Conservation (phyloP, 2,797 vertebrate species). For the Coregonus suidteri region DNA sequence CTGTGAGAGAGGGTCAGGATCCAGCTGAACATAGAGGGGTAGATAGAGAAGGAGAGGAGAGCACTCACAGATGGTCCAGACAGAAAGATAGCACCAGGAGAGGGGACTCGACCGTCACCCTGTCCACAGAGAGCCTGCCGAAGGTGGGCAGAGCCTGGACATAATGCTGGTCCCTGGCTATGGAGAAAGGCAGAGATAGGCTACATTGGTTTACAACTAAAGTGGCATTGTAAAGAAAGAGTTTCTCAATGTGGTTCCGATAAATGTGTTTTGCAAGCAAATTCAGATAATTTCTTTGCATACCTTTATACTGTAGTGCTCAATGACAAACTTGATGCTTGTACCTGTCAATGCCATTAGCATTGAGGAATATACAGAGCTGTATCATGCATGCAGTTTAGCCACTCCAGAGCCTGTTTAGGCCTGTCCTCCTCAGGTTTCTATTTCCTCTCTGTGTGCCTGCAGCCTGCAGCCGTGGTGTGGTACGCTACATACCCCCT, state of each 20-base stretch:
- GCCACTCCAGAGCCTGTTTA: not conserved
- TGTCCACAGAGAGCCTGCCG: not conserved
- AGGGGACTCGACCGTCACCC: not conserved
- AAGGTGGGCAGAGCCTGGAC: not conserved
- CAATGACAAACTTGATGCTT: no score
- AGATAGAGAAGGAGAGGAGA: not conserved
- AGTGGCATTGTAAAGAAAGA: no score
- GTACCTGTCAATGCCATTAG: not conserved
- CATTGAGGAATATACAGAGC: not conserved
- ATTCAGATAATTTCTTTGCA: not conserved
- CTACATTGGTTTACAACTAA: not conserved
- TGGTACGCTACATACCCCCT: constrained; percentile 29
- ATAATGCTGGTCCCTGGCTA: not conserved
- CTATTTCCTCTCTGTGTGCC: not conserved
- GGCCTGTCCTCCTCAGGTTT: not conserved
- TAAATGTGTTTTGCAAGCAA: not conserved
- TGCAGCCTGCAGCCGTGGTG: constrained; percentile 48
- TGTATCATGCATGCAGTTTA: not conserved
- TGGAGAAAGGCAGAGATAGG: not conserved
- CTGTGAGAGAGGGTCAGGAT: not conserved
- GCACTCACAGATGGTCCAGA: not conserved
- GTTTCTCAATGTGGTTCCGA: not conserved
- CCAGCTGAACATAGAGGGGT: not conserved
- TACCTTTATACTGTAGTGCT: not conserved
- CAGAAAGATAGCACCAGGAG: not conserved